phyloP scores from a whole-genome alignment of 2,113 vertebrate genomes.

The Uria aalge region DNA sequence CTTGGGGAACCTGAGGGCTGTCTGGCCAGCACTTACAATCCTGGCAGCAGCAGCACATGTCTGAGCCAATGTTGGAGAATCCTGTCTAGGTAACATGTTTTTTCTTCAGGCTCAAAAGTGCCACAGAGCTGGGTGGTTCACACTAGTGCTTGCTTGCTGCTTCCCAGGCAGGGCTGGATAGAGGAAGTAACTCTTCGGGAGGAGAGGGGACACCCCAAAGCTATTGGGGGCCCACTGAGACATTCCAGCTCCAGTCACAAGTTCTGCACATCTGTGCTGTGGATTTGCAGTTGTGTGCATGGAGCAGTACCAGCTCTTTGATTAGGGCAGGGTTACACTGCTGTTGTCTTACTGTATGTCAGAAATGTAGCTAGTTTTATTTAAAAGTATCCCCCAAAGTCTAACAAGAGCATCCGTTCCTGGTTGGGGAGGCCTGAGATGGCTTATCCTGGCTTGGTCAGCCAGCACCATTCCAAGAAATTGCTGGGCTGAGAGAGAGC shows the following conservation, averaged over 20 bases:
- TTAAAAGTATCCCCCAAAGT: background rate
- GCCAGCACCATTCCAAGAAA: background rate
- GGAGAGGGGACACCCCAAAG: background rate
- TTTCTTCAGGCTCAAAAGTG: background rate
- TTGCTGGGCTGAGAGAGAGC: background rate
- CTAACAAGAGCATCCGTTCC: fast-evolving
- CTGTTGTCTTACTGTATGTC: background rate
- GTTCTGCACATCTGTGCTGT: background rate
- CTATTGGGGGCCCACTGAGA: background rate
- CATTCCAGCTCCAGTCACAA: conserved; percentile 9
- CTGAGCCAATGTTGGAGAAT: background rate
- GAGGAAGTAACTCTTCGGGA: background rate
- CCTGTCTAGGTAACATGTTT: background rate
- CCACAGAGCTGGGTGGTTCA: background rate
- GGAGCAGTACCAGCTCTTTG: background rate
- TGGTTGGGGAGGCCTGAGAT: background rate
- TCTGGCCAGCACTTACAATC: background rate
- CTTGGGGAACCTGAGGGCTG: background rate
- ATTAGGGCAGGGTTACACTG: background rate
- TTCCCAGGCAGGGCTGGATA: background rate
- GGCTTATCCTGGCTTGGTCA: background rate
- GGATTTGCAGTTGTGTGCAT: background rate
- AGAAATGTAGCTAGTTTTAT: background rate
- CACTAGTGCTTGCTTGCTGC: background rate
- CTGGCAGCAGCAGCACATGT: background rate